Base-by-base conservation (phyloP, 2,113 vertebrate species). In the Zosterops japonicus region DNA sequence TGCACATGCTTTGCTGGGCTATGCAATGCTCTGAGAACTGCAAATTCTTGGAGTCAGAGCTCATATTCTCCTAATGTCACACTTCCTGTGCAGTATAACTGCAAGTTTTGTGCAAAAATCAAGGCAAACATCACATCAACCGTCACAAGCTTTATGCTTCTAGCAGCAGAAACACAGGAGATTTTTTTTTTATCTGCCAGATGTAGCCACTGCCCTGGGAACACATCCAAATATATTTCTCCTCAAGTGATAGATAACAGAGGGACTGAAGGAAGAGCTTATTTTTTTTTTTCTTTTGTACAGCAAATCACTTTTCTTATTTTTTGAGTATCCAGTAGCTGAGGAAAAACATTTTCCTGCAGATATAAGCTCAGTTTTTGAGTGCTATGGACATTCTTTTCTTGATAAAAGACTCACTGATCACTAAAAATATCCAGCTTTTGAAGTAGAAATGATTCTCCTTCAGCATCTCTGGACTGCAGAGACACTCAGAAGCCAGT, bases 351-450 rank as follows among this genome's bases (percentile, higher is more conserved):
- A 4, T 94, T 95, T 84, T 95, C 36, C 70, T 87, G 69, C 74
- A 95, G 84, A 94, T 93, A 87, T 0, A 50, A 80, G 74, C 84
- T 95, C 65, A 85, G 81, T 75, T 68, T 82, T 21, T 42, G 50
- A 71, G 84, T 61, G 74, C 46, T 89, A 3, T 27, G 69, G 81
- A 89, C 78, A 57, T 69, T 55, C 44, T 89, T 91, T 64, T 69
- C 56, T 61, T 65, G 89, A 89, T 79, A 88, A 90, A 94, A 95
- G 83, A 60, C 57, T 94, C 47, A 5, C 35, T 86, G 65, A 31
- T 95, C 71, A 75, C 89, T 81, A 89, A 86, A 95, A 95, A 95
- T 91, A 91, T 36, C 47, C 61, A 80, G 56, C 75, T 80, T 96
- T 94, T 89, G 72, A 95, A 95, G 78, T 57, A 82, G 68, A 74